Percentiles rank a stretch among this genome's conserved stretches.
phyloP scores from a whole-genome alignment of 2,113 vertebrate species.

The Synodontis membranacea region DNA sequence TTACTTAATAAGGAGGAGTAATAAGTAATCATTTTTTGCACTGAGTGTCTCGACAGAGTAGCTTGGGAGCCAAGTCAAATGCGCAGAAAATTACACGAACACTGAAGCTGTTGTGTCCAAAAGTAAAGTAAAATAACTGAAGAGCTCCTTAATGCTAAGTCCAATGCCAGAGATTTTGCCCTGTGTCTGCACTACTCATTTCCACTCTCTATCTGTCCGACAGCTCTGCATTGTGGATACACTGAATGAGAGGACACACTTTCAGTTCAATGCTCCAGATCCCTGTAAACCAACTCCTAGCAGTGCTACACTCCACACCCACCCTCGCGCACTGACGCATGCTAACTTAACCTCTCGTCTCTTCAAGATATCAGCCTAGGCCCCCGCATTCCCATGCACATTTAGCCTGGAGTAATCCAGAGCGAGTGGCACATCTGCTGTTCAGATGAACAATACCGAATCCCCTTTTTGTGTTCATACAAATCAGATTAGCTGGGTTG shows the following conservation, averaged over 20 bases:
- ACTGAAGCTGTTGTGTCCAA: neutral
- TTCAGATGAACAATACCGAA: neutral
- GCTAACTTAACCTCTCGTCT: slow-evolving; percentile 39
- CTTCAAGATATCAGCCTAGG: slow-evolving; percentile 36
- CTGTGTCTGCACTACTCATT: slow-evolving; percentile 38
- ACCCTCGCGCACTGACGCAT: slow-evolving; percentile 13
- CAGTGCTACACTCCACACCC: slow-evolving; percentile 21
- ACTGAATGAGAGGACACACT: slow-evolving; percentile 53
- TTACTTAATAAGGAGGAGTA: neutral
- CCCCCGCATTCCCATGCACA: slow-evolving; percentile 26
- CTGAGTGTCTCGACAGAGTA: neutral
- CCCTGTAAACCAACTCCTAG: slow-evolving; percentile 55
- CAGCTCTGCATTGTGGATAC: slow-evolving; percentile 57
- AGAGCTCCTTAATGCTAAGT: neutral
- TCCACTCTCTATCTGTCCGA: slow-evolving; percentile 65
- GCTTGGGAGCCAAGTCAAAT: too few species aligned
- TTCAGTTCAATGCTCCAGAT: slow-evolving; percentile 51
- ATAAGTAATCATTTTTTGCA: neutral
- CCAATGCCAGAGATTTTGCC: slow-evolving; percentile 49
- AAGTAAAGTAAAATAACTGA: neutral
- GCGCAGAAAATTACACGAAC: too few species aligned
- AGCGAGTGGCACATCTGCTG: slow-evolving; percentile 3
- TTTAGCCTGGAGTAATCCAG: slow-evolving; percentile 2
- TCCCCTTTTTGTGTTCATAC: neutral
- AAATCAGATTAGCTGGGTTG: neutral